Conservation (phyloP, 2,113 vertebrate species). For the Gallinago media region DNA sequence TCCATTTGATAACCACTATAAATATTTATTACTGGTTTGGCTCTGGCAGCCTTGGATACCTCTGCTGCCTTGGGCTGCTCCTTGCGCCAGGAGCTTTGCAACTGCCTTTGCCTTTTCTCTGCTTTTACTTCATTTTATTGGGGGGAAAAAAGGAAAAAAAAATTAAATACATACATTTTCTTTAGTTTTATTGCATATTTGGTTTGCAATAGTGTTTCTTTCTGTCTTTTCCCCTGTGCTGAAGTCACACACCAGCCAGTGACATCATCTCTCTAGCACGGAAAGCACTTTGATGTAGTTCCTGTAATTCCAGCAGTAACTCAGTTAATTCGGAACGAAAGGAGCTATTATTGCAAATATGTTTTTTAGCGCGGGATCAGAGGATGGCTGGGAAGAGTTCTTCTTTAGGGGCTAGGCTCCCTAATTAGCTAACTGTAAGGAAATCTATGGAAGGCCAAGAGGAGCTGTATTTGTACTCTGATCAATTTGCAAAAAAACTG, state of each 20-base stretch:
- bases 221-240: not conserved
- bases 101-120: accelerated
- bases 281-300: not conserved
- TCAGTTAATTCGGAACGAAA: not conserved
- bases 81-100: not conserved
- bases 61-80: accelerated
- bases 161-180: accelerated
- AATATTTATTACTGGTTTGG: not conserved
- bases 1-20: not conserved
- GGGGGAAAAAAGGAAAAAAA: not conserved
- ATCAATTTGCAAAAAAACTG: not conserved
- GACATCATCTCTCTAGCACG: not conserved
- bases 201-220: not conserved
- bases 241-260: accelerated
- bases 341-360: not conserved
- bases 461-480: not conserved
- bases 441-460: not conserved
- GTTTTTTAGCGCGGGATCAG: not conserved
- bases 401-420: not conserved
- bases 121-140: too few relatives aligned
- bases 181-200: not conserved
- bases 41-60: not conserved
- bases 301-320: not conserved
- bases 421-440: not conserved
- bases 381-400: not conserved